Evolutionary conservation across 1,140 invertebrate species (phyloP).

Genomic region (Leptinotarsa defecta): DNA sequence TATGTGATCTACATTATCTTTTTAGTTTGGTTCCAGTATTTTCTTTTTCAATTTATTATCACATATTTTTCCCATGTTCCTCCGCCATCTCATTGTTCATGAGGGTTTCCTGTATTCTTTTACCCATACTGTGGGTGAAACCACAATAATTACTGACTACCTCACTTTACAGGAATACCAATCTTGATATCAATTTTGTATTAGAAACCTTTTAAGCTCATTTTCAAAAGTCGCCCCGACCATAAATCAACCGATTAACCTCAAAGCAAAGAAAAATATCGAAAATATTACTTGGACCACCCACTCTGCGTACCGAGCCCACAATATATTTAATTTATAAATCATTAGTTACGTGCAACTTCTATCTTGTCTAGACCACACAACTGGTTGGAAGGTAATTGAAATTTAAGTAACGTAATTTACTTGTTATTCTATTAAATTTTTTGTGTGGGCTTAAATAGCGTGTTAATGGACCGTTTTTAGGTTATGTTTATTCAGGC

Average conservation of each 20-base stretch:
- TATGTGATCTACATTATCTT: too few species aligned
- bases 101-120: too few species aligned
- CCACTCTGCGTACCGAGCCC: neutral
- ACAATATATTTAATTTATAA: slow-evolving; percentile 7
- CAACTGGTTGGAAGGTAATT: neutral
- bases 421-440: slow-evolving; percentile 1
- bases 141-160: too few species aligned
- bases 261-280: neutral
- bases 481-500: slow-evolving; percentile 6
- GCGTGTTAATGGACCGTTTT: slow-evolving; percentile 7
- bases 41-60: too few species aligned
- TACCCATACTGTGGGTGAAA: too few species aligned
- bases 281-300: neutral
- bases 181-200: too few species aligned
- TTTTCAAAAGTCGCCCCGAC: too few species aligned
- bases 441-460: slow-evolving; percentile 6
- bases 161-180: too few species aligned
- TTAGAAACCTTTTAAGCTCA: too few species aligned
- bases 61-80: too few species aligned
- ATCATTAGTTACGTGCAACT: neutral
- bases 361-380: slow-evolving; percentile 8
- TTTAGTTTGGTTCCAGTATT: too few species aligned
- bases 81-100: too few species aligned
- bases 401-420: slow-evolving; percentile 9
- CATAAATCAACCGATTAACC: neutral